These are phyloP conservation scores for Thalpophila matura DNA, from an alignment of 2,888 invertebrate species.

Conservation along the genomic window DNA sequence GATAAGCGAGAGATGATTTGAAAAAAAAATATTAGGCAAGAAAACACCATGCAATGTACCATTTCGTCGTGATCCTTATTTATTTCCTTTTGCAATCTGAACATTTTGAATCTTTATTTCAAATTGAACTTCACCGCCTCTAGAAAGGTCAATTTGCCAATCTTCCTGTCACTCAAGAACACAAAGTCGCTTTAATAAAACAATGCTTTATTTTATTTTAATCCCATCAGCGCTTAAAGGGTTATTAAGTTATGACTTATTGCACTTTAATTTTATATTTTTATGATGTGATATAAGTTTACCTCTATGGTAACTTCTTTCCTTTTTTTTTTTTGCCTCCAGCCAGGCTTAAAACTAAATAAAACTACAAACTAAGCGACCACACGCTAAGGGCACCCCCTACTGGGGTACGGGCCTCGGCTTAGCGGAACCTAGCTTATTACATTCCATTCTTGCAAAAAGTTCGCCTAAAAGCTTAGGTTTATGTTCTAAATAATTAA, in stretches of 20 bases:
- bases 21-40: too few species aligned
- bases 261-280: conserved; percentile 25
- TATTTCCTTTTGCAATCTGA: conserved; percentile 22
- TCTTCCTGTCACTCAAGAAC: conserved; percentile 60
- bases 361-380: too few species aligned
- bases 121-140: conserved; percentile 53
- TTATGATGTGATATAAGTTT: conserved; percentile 1
- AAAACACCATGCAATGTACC: too few species aligned
- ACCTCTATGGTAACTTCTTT: not conserved
- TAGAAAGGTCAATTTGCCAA: conserved; percentile 60
- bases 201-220: conserved; percentile 54
- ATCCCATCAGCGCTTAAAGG: conserved; percentile 46
- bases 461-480: too few species aligned
- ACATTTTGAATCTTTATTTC: conserved; percentile 45
- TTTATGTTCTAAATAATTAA: too few species aligned
- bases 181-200: conserved; percentile 51
- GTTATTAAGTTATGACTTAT: conserved; percentile 55
- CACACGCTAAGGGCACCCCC: too few species aligned
- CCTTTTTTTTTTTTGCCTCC: not conserved
- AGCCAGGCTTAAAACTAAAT: too few species aligned
- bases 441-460: too few species aligned
- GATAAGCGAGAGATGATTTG: too few species aligned
- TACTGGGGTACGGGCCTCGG: too few species aligned
- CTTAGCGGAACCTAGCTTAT: too few species aligned
- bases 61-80: conserved; percentile 3